phyloP scores from a whole-genome alignment of 1,140 invertebrate genomes.

The Zeugodacus cucurbitae region DNA sequence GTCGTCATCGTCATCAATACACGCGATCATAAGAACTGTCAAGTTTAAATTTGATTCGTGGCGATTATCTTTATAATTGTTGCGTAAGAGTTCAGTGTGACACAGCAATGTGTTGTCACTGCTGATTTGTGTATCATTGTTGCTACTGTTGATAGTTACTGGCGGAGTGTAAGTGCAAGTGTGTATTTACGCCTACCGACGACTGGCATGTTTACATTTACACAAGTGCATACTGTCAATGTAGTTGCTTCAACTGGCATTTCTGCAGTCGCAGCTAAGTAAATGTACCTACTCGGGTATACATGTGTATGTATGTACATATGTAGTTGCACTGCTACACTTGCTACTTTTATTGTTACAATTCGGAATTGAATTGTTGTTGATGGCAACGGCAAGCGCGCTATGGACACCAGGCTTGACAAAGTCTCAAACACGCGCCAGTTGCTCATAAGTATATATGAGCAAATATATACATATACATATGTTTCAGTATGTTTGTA shows the following conservation, averaged over 20 bases:
- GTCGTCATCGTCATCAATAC: not conserved
- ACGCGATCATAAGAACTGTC: not conserved
- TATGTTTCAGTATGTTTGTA: not conserved
- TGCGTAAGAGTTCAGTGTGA: conserved; percentile 42
- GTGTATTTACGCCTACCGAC: not conserved
- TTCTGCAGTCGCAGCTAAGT: not conserved
- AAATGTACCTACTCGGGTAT: no score
- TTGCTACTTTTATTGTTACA: conserved; percentile 8
- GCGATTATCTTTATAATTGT: conserved; percentile 34
- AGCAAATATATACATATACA: not conserved
- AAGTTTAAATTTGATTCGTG: conserved; percentile 2
- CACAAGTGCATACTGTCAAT: not conserved
- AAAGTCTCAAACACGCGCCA: not conserved
- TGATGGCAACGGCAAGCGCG: not conserved
- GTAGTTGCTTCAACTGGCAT: not conserved
- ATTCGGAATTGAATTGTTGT: not conserved
- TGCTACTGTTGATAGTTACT: not conserved
- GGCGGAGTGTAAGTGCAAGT: not conserved
- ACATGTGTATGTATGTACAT: not conserved
- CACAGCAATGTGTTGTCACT: not conserved
- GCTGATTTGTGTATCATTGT: not conserved
- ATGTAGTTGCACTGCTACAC: not conserved
- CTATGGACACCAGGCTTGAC: not conserved
- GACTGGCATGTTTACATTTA: not conserved
- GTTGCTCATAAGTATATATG: not conserved